These are phyloP conservation scores for Phrynocephalus vlangalii DNA, from an alignment of 2,797 vertebrate genomes.

Conservation along the genomic window DNA sequence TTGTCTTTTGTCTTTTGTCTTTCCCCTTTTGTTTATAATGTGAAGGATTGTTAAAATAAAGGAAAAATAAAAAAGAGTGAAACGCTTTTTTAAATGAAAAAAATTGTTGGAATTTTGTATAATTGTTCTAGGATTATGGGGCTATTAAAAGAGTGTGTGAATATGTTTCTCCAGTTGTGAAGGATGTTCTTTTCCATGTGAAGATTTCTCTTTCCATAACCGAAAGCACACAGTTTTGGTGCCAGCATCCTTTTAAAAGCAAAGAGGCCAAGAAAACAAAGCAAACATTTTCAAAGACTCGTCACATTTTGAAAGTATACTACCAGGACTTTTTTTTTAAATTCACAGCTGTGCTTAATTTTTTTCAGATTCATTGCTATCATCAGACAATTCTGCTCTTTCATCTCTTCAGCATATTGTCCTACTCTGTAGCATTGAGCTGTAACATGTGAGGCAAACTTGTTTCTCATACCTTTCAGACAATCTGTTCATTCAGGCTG, in stretches of 20 bases:
- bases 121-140: conserved; percentile 54
- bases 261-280: conserved; percentile 16
- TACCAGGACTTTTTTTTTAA: conserved; percentile 11
- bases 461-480: neutral
- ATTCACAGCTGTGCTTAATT: conserved; percentile 35
- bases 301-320: conserved; percentile 14
- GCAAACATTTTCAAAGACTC: neutral
- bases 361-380: conserved; percentile 29
- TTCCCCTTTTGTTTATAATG: too few species aligned
- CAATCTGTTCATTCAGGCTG: neutral
- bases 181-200: neutral
- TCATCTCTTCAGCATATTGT: conserved; percentile 32
- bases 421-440: conserved; percentile 26
- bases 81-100: too few species aligned
- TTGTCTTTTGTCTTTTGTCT: too few species aligned
- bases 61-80: too few species aligned
- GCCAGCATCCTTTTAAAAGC: neutral
- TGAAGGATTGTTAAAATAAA: too few species aligned
- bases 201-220: neutral
- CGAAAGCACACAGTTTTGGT: conserved; percentile 51
- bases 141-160: conserved; percentile 35
- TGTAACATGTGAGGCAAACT: conserved; percentile 16
- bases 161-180: conserved; percentile 23
- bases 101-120: conserved; percentile 47
- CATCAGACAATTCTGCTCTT: neutral